Evolutionary conservation across 2,113 vertebrate species (phyloP), one percentile per base, ranked within the genome.

Genomic region (Thymallus thymallus): DNA sequence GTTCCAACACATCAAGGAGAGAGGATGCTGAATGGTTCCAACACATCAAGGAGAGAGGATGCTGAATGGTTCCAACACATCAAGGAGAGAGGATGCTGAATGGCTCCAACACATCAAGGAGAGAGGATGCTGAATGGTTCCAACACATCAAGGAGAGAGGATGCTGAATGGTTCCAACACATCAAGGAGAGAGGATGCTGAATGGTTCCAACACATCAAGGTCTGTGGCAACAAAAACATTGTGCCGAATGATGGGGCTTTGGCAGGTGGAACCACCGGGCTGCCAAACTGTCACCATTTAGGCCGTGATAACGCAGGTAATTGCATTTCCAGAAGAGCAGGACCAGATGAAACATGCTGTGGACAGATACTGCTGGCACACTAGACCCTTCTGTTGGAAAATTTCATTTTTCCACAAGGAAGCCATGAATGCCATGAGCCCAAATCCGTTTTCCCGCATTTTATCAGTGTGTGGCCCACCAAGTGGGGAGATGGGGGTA

Each of bases 391-490:
- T 94, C 94, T 95, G 94, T 94, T 85, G 93, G 95, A 94, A 95
- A 94, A 94, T 94, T 94, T 94, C 92, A 94, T 94, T 94, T 95
- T 95, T 95, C 94, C 95, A 95, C 93, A 93, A 93, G 94, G 94
- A 96, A 95, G 94, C 93, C 94, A 93, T 90, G 93, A 94, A 94
- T 94, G 94, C 92, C 92, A 93, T 51, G 48, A 51, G 48, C 93
- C 48, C 87, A 95, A 96, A 95, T 95, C 93, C 91, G 91, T 94
- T 94, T 92, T 92, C 91, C 91, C 85, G 91, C 94, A 93, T 91
- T 94, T 95, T 96, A 96, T 95, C 94, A 92, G 91, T 88, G 89
- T 94, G 92, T 91, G 92, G 94, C 94, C 95, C 94, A 93, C 94
- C 94, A 94, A 95, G 93, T 95, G 95, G 94, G 94, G 93, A 94